Evolutionary conservation across 1,140 invertebrate genomes (phyloP).

Genomic region (Cotesia chilonis): DNA sequence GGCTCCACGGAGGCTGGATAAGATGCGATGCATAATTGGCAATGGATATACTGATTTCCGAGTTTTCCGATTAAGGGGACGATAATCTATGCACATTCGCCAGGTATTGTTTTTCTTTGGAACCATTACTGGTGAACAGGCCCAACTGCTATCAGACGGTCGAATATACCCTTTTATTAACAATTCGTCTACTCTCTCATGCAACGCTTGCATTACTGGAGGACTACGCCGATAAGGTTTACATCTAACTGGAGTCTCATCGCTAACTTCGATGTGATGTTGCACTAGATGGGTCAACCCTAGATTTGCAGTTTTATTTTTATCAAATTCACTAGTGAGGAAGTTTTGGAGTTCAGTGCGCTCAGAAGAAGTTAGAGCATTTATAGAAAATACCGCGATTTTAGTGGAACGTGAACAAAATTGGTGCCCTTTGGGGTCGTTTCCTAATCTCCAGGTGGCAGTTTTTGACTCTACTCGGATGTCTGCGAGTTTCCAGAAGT

Average conservation of each 20-base stretch:
- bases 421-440: neutral
- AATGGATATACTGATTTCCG: neutral
- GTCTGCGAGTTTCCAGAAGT: neutral
- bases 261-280: conserved; percentile 29
- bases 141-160: conserved; percentile 28
- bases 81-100: conserved; percentile 3
- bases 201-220: conserved; percentile 15
- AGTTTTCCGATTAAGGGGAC: neutral
- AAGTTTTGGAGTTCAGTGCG: too few species aligned
- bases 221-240: conserved; percentile 30
- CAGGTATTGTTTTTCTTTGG: neutral
- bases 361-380: too few species aligned
- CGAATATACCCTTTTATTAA: conserved; percentile 26
- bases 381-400: too few species aligned
- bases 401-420: neutral
- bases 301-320: too few species aligned
- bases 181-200: conserved; percentile 30
- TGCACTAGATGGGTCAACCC: conserved; percentile 18
- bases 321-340: too few species aligned
- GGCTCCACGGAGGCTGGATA: conserved; percentile 28
- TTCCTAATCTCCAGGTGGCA: neutral
- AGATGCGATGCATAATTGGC: conserved; percentile 27
- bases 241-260: conserved; percentile 18
- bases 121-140: conserved; percentile 16
- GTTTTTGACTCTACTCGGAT: neutral